Conservation (phyloP, 2,888 invertebrate species). For the Diplazon laetatorius region DNA sequence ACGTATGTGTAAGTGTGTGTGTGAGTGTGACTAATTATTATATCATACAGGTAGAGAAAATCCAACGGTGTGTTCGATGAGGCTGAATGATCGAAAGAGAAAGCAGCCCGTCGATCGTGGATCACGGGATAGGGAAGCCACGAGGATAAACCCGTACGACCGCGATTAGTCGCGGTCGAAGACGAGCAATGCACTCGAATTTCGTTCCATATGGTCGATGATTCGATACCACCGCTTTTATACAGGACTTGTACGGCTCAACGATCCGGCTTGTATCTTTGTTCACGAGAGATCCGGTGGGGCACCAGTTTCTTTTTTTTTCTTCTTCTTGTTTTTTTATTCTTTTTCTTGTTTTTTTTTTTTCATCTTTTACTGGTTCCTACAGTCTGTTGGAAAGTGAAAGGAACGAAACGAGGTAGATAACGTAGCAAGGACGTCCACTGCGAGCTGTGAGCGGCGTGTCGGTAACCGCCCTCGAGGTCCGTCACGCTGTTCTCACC, state of each 20-base stretch:
- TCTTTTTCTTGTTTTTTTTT: too few relatives aligned
- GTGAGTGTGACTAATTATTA: slow-evolving; percentile 37
- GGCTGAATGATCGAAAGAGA: slow-evolving; percentile 43
- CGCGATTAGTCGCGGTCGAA: slow-evolving; percentile 4
- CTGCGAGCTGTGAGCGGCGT: slow-evolving; percentile 73
- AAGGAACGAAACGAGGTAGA: slow-evolving; percentile 79
- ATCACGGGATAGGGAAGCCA: not conserved
- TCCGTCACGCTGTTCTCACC: slow-evolving; percentile 71
- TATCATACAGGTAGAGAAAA: slow-evolving; percentile 45
- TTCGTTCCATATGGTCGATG: slow-evolving; percentile 64
- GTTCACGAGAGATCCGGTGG: slow-evolving; percentile 55
- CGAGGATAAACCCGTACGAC: slow-evolving; percentile 1
- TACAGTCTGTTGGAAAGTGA: slow-evolving; percentile 80
- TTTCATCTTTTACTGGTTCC: slow-evolving; percentile 72
- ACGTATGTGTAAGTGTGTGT: too few relatives aligned
- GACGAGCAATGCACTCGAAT: slow-evolving; percentile 26
- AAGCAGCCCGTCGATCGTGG: slow-evolving; percentile 51
- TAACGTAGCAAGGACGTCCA: slow-evolving; percentile 82
- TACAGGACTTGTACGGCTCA: slow-evolving; percentile 51
- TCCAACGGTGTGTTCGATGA: not conserved
- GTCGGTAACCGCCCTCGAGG: slow-evolving; percentile 80
- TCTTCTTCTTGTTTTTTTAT: slow-evolving; percentile 46
- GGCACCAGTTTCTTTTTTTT: slow-evolving; percentile 5
- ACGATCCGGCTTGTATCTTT: slow-evolving; percentile 65
- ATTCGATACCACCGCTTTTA: slow-evolving; percentile 46